These are phyloP conservation scores for Cuculus canorus DNA, from an alignment of 2,797 vertebrate genomes.

Conservation along the genomic window DNA sequence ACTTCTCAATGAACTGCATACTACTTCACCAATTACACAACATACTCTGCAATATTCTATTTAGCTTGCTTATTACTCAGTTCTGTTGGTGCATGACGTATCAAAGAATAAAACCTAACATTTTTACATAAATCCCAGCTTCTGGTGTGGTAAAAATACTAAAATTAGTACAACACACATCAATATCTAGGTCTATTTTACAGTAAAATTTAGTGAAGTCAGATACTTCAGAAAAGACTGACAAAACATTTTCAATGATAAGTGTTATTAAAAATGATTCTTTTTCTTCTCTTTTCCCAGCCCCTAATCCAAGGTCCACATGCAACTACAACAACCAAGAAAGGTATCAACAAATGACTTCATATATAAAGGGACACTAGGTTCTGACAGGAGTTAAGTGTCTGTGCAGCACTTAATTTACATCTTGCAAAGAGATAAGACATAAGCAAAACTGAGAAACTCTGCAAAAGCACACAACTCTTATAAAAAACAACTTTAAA, in stretches of 20 bases:
- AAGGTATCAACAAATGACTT: background rate
- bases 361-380: background rate
- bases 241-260: background rate
- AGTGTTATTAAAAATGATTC: background rate
- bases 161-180: background rate
- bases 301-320: background rate
- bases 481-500: background rate
- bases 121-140: background rate
- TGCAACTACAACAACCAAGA: background rate
- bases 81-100: background rate
- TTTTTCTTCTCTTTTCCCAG: no score
- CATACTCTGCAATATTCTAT: background rate
- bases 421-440: background rate
- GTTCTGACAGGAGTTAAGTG: background rate
- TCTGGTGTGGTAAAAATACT: background rate
- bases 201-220: background rate
- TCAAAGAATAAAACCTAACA: background rate
- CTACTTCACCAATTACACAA: background rate
- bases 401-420: background rate
- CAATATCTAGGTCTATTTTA: background rate
- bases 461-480: background rate
- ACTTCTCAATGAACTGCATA: background rate
- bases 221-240: background rate
- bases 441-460: background rate
- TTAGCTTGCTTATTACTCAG: background rate